phyloP scores from a whole-genome alignment of 2,113 vertebrate species.

The Lepus europaeus region DNA sequence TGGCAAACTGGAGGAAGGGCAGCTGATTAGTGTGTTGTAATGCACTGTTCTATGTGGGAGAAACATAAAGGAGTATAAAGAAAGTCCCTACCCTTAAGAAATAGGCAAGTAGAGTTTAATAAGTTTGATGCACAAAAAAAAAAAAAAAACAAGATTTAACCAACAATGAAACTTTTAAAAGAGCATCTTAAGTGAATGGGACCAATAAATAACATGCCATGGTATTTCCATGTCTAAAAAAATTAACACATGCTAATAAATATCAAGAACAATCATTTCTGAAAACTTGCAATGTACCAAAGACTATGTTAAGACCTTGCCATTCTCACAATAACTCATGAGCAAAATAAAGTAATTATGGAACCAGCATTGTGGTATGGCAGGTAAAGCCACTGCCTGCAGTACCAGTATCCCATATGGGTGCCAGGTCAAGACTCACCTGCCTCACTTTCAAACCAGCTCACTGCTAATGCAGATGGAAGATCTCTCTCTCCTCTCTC shows the following conservation, averaged over 20 bases:
- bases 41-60: neutral
- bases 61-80: neutral
- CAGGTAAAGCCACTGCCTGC: no score
- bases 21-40: neutral
- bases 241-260: slow-evolving; percentile 1
- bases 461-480: no score
- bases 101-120: neutral
- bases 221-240: neutral
- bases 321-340: neutral
- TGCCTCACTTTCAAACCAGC: no score
- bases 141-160: slow-evolving; percentile 12
- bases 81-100: neutral
- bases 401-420: no score
- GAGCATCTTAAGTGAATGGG: neutral
- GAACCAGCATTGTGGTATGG: no score
- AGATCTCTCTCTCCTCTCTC: no score
- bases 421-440: no score
- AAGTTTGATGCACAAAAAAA: slow-evolving; percentile 22
- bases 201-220: neutral
- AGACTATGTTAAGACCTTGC: neutral
- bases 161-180: slow-evolving; percentile 5
- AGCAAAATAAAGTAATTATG: neutral
- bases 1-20: neutral
- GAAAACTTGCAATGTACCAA: neutral
- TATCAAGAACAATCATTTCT: neutral